Base-by-base conservation (phyloP, 2,888 invertebrate species). In the Resseliella maxima region DNA sequence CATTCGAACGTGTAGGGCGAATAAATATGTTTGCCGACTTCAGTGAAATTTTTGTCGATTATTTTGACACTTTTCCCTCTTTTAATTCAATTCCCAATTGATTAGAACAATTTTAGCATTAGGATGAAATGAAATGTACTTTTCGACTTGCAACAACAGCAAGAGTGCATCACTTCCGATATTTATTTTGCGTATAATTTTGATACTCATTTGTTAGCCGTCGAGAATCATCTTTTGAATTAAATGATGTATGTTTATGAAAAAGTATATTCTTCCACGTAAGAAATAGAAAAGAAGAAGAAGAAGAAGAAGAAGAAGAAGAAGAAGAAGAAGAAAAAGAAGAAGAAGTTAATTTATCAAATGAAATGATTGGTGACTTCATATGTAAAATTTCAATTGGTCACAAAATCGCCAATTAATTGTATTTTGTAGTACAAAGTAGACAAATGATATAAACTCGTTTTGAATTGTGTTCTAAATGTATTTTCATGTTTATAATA, bases 361-460 rank as follows among this genome's bases (percentile, higher is more conserved):
- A 59, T 3, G 24, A 50, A 50, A 50, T n/a, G n/a, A n/a, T n/a
- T n/a, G 41, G 41, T 41, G 41, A 12, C 41, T 41, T 5, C 8
- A 8, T 15, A 50, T 50, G 12, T 6, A 6, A 15, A 3, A 15
- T 24, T n/a, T 72, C 31, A 72, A 12, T 72, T 50, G 18, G 12
- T 72, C 31, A 12, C 31, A 12, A 1, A 3, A n/a, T n/a, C 72
- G 35, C 21, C 31, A 35, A 72, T 72, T 15, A 35, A 72, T 72
- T 72, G 35, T 72, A 35, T 72, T 72, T 72, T 35, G 27, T 72
- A 72, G 72, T 72, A 72, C 72, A 72, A 72, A 72, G 59, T 72
- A 72, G 72, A 35, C 0, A 31, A 35, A 72, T 24, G 6, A 59
- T 59, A 59, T 0, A 59, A 59, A 59, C 59, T 24, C 12, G 27